These are phyloP conservation scores for Lutraria rhynchaena DNA, from an alignment of 1,140 invertebrate genomes.

Conservation along the genomic window DNA sequence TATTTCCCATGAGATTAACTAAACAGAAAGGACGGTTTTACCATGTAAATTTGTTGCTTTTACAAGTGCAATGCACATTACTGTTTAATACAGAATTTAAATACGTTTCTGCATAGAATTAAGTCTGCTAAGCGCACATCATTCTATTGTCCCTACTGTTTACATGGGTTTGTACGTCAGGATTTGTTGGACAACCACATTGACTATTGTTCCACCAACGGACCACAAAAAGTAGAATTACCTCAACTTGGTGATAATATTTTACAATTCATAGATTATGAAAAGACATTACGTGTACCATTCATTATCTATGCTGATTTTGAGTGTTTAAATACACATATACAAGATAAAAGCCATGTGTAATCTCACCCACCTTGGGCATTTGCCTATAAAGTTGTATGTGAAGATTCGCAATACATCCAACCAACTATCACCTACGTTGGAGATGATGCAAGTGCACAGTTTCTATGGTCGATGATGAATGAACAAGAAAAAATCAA, in stretches of 20 bases:
- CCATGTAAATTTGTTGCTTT: constrained; percentile 25
- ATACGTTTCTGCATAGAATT: constrained; percentile 10
- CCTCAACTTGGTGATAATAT: neutral
- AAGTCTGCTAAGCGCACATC: no score
- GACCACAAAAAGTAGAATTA: neutral
- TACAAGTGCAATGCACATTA: constrained; percentile 10
- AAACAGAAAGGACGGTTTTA: neutral
- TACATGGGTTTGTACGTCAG: constrained; percentile 23
- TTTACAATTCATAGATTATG: constrained; percentile 35
- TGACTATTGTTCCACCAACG: constrained; percentile 9
- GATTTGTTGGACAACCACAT: constrained; percentile 27
- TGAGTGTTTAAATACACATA: neutral
- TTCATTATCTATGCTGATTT: constrained; percentile 21
- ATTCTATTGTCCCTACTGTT: constrained; percentile 29
- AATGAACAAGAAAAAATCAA: constrained; percentile 15
- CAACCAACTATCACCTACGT: constrained; percentile 14
- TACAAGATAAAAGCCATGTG: no score
- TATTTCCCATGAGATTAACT: constrained; percentile 29
- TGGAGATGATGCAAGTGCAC: neutral
- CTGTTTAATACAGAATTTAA: constrained; percentile 16
- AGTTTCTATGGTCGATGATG: neutral
- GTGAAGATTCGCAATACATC: neutral
- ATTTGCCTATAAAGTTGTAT: constrained; percentile 22
- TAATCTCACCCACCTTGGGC: neutral
- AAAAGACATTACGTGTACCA: constrained; percentile 15